phyloP scores from a whole-genome alignment of 2,113 vertebrate species.

The Ctenomys sociabilis region DNA sequence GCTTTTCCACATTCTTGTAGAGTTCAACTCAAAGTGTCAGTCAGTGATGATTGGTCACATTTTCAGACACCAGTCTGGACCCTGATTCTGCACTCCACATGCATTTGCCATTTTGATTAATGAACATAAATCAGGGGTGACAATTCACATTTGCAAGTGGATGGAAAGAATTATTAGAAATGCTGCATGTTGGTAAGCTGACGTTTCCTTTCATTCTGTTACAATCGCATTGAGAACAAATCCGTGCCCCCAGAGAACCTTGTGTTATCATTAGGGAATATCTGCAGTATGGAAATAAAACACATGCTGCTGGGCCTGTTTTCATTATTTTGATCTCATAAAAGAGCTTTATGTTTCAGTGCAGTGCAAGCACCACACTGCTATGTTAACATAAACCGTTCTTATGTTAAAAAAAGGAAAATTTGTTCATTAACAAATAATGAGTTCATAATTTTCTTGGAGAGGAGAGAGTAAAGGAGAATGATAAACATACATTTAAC shows the following conservation, averaged over 20 bases:
- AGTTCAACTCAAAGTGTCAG: slow-evolving; percentile 76
- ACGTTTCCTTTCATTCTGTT: not conserved
- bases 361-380: not conserved
- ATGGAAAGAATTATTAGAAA: slow-evolving; percentile 64
- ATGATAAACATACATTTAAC: not conserved
- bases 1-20: slow-evolving; percentile 69
- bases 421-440: not conserved
- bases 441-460: not conserved
- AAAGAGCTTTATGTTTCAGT: slow-evolving; percentile 15
- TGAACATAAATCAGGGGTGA: slow-evolving; percentile 73
- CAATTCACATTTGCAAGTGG: slow-evolving; percentile 72
- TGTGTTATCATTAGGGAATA: slow-evolving; percentile 51
- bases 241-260: slow-evolving; percentile 33
- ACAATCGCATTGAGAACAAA: slow-evolving; percentile 71
- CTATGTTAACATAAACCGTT: not conserved
- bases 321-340: slow-evolving; percentile 65
- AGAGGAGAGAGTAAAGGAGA: not conserved
- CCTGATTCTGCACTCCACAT: slow-evolving; percentile 68
- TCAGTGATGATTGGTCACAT: slow-evolving; percentile 78
- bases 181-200: slow-evolving; percentile 2
- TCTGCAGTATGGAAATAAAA: slow-evolving; percentile 68
- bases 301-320: not conserved
- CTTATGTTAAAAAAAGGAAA: not conserved
- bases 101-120: slow-evolving; percentile 79
- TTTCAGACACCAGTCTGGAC: slow-evolving; percentile 68